These are phyloP conservation scores for Saccostrea glomerata DNA, from an alignment of 1,140 invertebrate genomes.

Conservation along the genomic window DNA sequence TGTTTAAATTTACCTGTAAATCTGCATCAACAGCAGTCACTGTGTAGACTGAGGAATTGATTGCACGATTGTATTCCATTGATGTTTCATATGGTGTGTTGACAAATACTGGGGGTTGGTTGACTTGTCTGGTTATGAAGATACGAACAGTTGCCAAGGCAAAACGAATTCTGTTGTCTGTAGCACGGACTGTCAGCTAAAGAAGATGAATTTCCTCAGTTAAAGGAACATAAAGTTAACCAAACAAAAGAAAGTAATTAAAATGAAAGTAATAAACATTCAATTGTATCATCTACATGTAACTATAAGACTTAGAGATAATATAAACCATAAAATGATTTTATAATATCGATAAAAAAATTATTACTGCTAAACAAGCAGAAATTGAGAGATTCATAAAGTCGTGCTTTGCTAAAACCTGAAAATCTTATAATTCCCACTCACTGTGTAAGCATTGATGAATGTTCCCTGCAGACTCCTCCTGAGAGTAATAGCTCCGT, in stretches of 20 bases:
- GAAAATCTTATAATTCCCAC: not conserved
- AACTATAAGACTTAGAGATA: not conserved
- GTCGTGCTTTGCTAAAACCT: not conserved
- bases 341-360: not conserved
- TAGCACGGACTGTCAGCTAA: constrained; percentile 36
- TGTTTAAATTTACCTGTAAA: not conserved
- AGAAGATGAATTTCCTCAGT: not conserved
- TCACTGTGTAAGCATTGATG: constrained; percentile 58
- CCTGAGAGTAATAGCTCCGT: constrained; percentile 49
- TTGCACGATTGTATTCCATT: not conserved
- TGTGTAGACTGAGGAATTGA: constrained; percentile 38
- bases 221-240: not conserved
- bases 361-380: not conserved
- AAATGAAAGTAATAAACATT: too few relatives aligned
- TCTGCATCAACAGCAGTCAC: constrained; percentile 21
- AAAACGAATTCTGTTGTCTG: constrained; percentile 43
- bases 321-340: not conserved
- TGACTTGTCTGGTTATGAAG: constrained; percentile 34
- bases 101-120: constrained; percentile 29
- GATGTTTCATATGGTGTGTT: constrained; percentile 39
- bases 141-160: constrained; percentile 38
- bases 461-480: constrained; percentile 45
- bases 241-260: too few relatives aligned
- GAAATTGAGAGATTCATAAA: not conserved
- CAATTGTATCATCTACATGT: too few relatives aligned